Evolutionary conservation across 1,140 invertebrate genomes (phyloP).

Genomic region (Procambarus virginalis): DNA sequence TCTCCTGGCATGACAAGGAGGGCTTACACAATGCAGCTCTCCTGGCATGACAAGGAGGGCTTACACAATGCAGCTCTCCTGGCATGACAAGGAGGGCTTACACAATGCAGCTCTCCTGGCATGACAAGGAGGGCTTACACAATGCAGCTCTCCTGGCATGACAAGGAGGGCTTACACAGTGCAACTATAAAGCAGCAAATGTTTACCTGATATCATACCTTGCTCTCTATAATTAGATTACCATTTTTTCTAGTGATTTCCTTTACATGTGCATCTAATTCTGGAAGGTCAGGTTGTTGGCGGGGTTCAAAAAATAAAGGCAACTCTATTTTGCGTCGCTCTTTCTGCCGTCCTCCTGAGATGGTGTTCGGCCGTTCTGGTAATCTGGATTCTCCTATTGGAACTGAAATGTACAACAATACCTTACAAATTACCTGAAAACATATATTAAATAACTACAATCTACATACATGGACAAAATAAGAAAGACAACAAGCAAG

Average conservation of each 20-base stretch:
- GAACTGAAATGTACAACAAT: slow-evolving; percentile 24
- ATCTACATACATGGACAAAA: no score
- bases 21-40: no score
- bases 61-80: no score
- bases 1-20: no score
- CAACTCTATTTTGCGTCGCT: slow-evolving; percentile 63
- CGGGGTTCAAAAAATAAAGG: slow-evolving; percentile 58
- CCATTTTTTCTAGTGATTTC: slow-evolving; percentile 67
- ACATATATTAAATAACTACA: no score
- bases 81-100: no score
- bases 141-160: no score
- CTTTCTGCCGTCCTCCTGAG: slow-evolving; percentile 56
- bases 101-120: no score
- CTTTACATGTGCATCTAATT: slow-evolving; percentile 65
- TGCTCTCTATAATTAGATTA: slow-evolving; percentile 58
- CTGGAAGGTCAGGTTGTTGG: slow-evolving; percentile 60
- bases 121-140: no score
- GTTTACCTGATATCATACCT: slow-evolving; percentile 21
- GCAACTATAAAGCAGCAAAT: slow-evolving; percentile 30
- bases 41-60: no score
- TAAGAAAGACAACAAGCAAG: no score
- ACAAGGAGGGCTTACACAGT: background rate
- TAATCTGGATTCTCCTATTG: slow-evolving; percentile 41
- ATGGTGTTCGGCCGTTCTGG: slow-evolving; percentile 60
- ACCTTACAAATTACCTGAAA: slow-evolving; percentile 4